These are phyloP conservation scores for Drosophila quadrilineata DNA, from an alignment of 1,140 invertebrate species.

Conservation along the genomic window DNA sequence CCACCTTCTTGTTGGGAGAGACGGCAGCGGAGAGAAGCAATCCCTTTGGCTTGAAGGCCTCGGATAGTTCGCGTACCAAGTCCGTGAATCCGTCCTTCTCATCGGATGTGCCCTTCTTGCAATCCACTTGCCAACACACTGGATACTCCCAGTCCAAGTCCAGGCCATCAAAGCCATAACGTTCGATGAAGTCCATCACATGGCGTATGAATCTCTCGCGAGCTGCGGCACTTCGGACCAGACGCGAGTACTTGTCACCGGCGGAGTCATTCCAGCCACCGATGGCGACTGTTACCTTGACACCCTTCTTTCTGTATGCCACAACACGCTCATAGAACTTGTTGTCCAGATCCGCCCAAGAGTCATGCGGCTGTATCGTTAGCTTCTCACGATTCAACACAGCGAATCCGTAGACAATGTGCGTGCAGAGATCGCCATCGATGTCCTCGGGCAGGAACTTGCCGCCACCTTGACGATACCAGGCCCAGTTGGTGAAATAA, in stretches of 20 bases:
- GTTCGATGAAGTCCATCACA: conserved; percentile 88
- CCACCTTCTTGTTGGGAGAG: conserved; percentile 91
- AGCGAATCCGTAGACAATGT: conserved; percentile 96
- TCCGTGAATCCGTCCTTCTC: conserved; percentile 89
- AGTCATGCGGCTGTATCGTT: conserved; percentile 92
- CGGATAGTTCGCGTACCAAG: conserved; percentile 87
- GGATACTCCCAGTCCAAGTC: conserved; percentile 96
- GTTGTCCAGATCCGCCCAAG: conserved; percentile 94
- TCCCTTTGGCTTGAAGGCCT: conserved; percentile 86
- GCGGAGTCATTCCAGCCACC: conserved; percentile 95
- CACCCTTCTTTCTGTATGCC: conserved; percentile 87
- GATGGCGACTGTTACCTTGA: conserved; percentile 92
- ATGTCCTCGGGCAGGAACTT: conserved; percentile 92
- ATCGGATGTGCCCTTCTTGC: conserved; percentile 87
- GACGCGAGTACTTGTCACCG: conserved; percentile 91
- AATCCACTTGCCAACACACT: conserved; percentile 94
- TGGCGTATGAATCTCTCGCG: conserved; percentile 89
- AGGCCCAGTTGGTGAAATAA: conserved; percentile 97
- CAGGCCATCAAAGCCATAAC: conserved; percentile 91
- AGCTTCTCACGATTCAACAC: conserved; percentile 89
- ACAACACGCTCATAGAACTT: conserved; percentile 92
- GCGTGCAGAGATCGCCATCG: conserved; percentile 92
- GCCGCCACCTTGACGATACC: conserved; percentile 91
- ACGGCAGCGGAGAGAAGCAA: conserved; percentile 91
- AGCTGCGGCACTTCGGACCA: conserved; percentile 88